Conservation (phyloP, 2,888 invertebrate species). For the Bhutanitis thaidina region DNA sequence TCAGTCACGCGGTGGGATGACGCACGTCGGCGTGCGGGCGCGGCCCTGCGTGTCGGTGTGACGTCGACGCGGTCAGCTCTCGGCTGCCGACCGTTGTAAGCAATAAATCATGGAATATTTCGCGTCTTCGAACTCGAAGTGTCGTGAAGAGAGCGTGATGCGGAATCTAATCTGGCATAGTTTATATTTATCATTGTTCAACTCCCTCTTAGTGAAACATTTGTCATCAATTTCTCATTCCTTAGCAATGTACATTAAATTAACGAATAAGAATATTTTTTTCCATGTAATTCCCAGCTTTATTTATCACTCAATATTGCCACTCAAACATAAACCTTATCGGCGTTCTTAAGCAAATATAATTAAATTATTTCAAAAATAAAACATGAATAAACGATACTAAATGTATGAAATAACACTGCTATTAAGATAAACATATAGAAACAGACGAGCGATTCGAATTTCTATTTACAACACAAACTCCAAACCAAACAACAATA, state of each 20-base stretch:
- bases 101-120: slow-evolving; percentile 33
- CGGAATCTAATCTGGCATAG: slow-evolving; percentile 23
- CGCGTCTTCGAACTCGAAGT: slow-evolving; percentile 22
- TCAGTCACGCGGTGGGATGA: slow-evolving; percentile 33
- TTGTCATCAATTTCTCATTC: slow-evolving; percentile 23
- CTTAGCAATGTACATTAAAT: background rate
- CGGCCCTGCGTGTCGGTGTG: slow-evolving; percentile 9
- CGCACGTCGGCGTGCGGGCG: slow-evolving; percentile 34
- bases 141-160: slow-evolving; percentile 26
- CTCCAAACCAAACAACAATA: slow-evolving; percentile 40
- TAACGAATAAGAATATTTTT: too few relatives aligned
- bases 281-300: too few relatives aligned
- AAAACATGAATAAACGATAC: background rate
- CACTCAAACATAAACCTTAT: background rate
- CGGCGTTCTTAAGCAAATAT: background rate
- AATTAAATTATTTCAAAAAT: background rate
- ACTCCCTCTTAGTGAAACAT: slow-evolving; percentile 14
- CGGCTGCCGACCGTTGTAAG: slow-evolving; percentile 7
- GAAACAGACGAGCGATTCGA: slow-evolving; percentile 26
- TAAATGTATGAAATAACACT: background rate
- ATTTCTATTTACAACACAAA: slow-evolving; percentile 44
- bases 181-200: slow-evolving; percentile 23
- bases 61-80: slow-evolving; percentile 11
- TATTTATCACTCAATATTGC: too few relatives aligned
- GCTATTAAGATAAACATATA: slow-evolving; percentile 11